Percentiles rank a stretch among this genome's conserved stretches.
Evolutionary conservation across 2,113 vertebrate species (phyloP).

Genomic region (Phylloscopus trochiloides): DNA sequence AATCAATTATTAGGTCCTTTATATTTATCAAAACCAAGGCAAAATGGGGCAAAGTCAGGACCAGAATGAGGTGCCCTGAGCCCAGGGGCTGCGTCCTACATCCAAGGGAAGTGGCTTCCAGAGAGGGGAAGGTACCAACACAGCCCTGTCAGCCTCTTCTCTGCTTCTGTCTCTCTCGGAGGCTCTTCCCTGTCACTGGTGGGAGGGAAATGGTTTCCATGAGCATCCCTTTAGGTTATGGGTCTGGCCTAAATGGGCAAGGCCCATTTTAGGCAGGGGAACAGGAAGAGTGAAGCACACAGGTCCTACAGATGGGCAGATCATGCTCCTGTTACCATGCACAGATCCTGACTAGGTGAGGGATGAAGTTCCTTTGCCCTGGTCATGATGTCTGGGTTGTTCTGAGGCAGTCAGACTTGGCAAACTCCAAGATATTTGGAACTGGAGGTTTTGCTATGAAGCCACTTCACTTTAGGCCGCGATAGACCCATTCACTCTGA

Average conservation of each 20-base stretch:
- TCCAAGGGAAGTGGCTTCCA: background rate
- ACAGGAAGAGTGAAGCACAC: background rate
- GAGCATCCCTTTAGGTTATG: background rate
- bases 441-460: background rate
- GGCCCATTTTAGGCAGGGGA: background rate
- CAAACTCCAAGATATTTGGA: rapidly evolving
- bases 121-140: background rate
- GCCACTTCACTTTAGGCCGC: background rate
- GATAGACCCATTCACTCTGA: background rate
- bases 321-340: background rate
- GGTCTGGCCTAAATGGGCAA: background rate
- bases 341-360: background rate
- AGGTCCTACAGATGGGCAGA: background rate
- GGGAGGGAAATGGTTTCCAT: background rate
- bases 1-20: too few relatives aligned
- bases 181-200: background rate
- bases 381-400: background rate
- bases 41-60: background rate
- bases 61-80: background rate
- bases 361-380: background rate
- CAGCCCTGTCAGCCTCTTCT: background rate
- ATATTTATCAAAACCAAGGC: background rate
- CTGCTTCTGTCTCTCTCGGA: background rate
- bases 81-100: background rate
- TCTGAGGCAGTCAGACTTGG: background rate